Evolutionary conservation across 2,113 vertebrate species (phyloP).

Genomic region (Crotophaga sulcirostris): DNA sequence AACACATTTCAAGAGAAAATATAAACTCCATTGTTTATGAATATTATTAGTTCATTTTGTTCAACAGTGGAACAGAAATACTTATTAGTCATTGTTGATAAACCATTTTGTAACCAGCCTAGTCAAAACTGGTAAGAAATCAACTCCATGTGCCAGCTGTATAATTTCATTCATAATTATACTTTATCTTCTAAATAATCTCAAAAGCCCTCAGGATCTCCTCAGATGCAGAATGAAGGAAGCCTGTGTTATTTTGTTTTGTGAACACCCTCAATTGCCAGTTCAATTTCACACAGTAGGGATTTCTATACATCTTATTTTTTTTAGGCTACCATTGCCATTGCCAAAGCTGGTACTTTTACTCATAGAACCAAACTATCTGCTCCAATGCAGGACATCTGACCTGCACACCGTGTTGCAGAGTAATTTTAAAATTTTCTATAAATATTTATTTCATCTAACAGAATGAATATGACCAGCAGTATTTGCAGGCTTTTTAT

Average conservation of each 20-base stretch:
- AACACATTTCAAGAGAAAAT: neutral
- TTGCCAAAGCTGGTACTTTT: neutral
- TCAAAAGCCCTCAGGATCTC: conserved; percentile 5
- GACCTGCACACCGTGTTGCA: neutral
- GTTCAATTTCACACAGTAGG: neutral
- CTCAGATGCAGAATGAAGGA: neutral
- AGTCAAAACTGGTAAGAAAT: neutral
- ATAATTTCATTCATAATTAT: conserved; percentile 3
- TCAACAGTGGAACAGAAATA: neutral
- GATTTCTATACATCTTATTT: neutral
- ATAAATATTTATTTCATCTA: neutral
- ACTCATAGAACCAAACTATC: neutral
- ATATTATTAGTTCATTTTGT: neutral
- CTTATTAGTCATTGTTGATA: neutral
- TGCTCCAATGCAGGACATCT: neutral
- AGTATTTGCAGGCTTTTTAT: neutral
- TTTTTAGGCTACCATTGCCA: neutral
- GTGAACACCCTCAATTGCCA: neutral
- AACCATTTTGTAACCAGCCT: neutral
- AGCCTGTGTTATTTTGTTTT: neutral
- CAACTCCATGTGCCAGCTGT: conserved; percentile 1
- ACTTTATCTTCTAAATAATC: neutral
- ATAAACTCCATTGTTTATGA: neutral
- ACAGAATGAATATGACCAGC: neutral
- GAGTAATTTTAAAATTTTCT: neutral